Evolutionary conservation across 2,113 vertebrate species (phyloP).

Genomic region (Podilymbus podiceps): DNA sequence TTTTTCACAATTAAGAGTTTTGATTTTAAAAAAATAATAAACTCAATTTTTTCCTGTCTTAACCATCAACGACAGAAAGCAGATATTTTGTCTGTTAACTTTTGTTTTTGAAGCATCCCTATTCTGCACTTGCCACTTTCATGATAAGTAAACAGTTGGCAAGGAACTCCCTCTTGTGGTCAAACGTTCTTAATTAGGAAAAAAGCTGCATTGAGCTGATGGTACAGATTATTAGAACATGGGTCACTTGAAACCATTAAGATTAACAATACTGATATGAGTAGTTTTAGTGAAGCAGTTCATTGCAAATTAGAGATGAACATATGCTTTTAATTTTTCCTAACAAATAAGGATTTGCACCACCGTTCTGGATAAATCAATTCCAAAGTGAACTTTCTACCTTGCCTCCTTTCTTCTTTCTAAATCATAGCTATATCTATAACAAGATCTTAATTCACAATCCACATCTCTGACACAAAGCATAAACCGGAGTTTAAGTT

Average conservation of each 20-base stretch:
- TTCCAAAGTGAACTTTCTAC: not conserved
- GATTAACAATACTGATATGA: conserved; percentile 65
- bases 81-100: not conserved
- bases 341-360: conserved; percentile 22
- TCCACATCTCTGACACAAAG: not conserved
- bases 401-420: not conserved
- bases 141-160: conserved; percentile 81
- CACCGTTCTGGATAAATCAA: conserved; percentile 9
- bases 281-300: conserved; percentile 57
- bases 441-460: not conserved
- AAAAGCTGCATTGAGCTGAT: not conserved
- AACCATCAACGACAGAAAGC: not conserved
- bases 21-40: not conserved
- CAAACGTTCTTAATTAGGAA: conserved; percentile 72
- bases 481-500: not conserved
- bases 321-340: conserved; percentile 58
- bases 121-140: not conserved
- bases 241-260: conserved; percentile 63
- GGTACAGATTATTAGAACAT: conserved; percentile 46
- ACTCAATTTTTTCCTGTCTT: not conserved
- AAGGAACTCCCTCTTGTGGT: conserved; percentile 98
- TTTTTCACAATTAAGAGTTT: not conserved
- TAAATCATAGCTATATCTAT: not conserved
- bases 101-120: conserved; percentile 3
- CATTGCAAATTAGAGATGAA: conserved; percentile 61